Conservation (phyloP, 2,797 vertebrate species). For the Intellagama lesueurii region DNA sequence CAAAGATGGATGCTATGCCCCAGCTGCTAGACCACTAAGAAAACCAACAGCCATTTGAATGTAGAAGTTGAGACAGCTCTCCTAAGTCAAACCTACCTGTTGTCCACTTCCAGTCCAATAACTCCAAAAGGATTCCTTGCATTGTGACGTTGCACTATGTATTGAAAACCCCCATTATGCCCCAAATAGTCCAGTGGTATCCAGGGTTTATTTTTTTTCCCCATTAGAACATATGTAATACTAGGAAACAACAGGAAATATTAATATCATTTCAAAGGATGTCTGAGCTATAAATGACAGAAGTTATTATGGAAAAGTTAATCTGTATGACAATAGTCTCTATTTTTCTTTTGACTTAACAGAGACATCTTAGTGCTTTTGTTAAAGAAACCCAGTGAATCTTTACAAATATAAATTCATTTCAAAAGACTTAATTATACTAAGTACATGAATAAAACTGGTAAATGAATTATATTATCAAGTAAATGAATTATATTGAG, state of each 20-base stretch:
- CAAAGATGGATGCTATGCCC: too few relatives aligned
- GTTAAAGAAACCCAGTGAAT: slow-evolving; percentile 43
- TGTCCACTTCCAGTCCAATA: too few relatives aligned
- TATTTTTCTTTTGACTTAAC: slow-evolving; percentile 48
- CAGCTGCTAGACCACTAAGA: not conserved
- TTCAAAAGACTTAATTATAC: slow-evolving; percentile 55
- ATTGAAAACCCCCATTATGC: not conserved
- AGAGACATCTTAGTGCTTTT: slow-evolving; percentile 28
- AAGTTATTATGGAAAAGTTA: slow-evolving; percentile 26
- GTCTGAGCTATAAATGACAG: slow-evolving; percentile 8
- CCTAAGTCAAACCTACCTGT: not conserved
- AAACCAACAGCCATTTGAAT: too few relatives aligned
- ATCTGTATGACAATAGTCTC: slow-evolving; percentile 29
- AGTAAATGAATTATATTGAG: slow-evolving; percentile 58
- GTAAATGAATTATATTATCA: slow-evolving; percentile 56
- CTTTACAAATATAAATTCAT: slow-evolving; percentile 51
- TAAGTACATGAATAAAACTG: slow-evolving; percentile 55
- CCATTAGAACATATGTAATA: not conserved
- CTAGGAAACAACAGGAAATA: not conserved
- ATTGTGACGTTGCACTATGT: not conserved
- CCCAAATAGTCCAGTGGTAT: not conserved
- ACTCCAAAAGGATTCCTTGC: not conserved
- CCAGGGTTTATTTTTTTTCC: not conserved
- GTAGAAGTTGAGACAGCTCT: not conserved
- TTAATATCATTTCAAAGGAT: slow-evolving; percentile 5